phyloP scores from a whole-genome alignment of 2,888 invertebrate genomes.

The Andrena marginata region DNA sequence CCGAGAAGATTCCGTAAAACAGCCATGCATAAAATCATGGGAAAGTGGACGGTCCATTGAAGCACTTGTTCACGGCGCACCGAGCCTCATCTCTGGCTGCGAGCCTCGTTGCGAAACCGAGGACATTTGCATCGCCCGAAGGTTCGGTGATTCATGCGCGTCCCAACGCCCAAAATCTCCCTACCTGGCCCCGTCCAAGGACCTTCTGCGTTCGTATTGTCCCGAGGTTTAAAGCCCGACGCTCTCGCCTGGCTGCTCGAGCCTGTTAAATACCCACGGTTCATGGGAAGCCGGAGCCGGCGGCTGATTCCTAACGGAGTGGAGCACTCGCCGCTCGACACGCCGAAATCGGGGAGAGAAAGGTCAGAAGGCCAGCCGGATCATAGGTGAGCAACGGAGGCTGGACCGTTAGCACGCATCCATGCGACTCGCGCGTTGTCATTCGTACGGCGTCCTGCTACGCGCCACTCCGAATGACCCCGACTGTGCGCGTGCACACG shows the following conservation, averaged over 20 bases:
- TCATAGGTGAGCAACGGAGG: conserved; percentile 25
- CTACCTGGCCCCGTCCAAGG: conserved; percentile 18
- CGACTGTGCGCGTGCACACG: background rate
- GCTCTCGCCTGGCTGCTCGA: background rate
- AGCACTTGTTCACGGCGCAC: conserved; percentile 11
- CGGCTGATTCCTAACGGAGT: conserved; percentile 4
- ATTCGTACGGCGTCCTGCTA: background rate
- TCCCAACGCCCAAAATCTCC: conserved; percentile 30
- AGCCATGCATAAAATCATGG: background rate
- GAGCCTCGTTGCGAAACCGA: conserved; percentile 6
- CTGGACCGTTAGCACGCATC: conserved; percentile 49
- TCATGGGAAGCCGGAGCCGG: background rate
- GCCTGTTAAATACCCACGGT: background rate
- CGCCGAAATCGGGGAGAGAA: conserved; percentile 15
- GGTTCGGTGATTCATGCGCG: conserved; percentile 35
- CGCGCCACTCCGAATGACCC: background rate
- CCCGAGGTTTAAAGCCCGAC: conserved; percentile 3
- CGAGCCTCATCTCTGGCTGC: background rate
- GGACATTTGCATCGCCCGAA: conserved; percentile 29
- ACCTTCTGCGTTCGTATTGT: conserved; percentile 8
- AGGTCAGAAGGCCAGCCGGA: conserved; percentile 26
- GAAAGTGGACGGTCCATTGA: background rate
- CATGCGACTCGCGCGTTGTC: conserved; percentile 34
- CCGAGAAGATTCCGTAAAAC: background rate
- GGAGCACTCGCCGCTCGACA: background rate